Conservation (phyloP, 2,113 vertebrate species). For the Sphaerodactylus townsendi region DNA sequence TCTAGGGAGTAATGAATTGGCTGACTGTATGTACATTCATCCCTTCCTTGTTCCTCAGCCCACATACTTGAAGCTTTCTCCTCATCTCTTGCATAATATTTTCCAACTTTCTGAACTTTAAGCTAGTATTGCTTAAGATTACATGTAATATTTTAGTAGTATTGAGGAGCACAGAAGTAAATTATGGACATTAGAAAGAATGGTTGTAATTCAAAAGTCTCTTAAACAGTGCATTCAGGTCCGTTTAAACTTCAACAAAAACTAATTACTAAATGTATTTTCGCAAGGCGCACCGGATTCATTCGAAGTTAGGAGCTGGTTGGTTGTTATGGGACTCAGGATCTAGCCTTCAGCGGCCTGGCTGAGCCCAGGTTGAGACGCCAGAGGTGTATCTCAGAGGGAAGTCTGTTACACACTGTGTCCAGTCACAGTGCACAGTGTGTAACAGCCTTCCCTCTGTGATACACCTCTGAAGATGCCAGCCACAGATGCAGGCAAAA, state of each 20-base stretch:
- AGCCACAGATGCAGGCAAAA: no score
- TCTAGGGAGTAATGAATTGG: background rate
- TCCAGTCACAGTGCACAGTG: no score
- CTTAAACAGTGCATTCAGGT: background rate
- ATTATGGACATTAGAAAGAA: background rate
- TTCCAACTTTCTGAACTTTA: background rate
- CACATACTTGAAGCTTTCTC: background rate
- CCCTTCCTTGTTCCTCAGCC: background rate
- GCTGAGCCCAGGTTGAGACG: no score
- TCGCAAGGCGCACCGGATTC: no score
- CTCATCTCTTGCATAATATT: background rate
- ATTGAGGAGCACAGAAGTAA: background rate
- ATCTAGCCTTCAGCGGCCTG: no score
- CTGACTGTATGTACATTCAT: background rate
- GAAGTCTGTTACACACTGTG: no score
- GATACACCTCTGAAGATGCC: no score
- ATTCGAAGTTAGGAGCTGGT: no score
- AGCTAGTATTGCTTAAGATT: background rate
- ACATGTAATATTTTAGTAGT: no score
- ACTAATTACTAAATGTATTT: background rate
- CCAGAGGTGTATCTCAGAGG: no score
- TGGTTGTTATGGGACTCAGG: no score
- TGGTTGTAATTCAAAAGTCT: background rate
- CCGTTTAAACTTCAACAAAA: background rate
- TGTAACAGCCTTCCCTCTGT: no score